Evolutionary conservation across 2,888 invertebrate species (phyloP).

Genomic region (Lymantria monacha): DNA sequence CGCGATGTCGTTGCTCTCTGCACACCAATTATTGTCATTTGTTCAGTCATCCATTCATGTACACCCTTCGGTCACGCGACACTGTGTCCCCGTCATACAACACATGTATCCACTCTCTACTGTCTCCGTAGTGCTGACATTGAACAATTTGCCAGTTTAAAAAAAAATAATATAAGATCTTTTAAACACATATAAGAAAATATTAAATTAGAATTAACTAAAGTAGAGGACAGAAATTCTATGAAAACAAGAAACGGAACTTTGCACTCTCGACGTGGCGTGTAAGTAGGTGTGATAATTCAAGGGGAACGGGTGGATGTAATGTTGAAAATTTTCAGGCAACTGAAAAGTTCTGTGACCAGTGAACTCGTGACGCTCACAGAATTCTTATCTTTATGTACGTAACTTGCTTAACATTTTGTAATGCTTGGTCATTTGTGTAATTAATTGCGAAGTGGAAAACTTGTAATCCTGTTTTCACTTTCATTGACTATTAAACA

Average conservation of each 20-base stretch:
- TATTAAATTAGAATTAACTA: conserved; percentile 26
- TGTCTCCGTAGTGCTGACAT: conserved; percentile 12
- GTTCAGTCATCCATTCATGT: conserved; percentile 54
- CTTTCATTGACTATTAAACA: background rate
- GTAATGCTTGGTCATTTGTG: conserved; percentile 3
- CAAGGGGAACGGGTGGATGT: conserved; percentile 69
- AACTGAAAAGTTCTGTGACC: conserved; percentile 59
- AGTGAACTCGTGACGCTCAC: conserved; percentile 51
- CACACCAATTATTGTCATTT: conserved; percentile 70
- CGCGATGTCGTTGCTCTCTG: conserved; percentile 52
- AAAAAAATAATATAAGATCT: conserved; percentile 11
- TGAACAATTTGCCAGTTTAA: conserved; percentile 15
- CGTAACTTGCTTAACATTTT: conserved; percentile 20
- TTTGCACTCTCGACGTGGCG: conserved; percentile 63
- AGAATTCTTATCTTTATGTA: conserved; percentile 42
- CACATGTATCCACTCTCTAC: conserved; percentile 18
- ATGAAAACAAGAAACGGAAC: conserved; percentile 71
- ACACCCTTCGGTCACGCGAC: conserved; percentile 40
- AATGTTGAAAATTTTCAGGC: conserved; percentile 71
- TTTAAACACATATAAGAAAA: conserved; percentile 15
- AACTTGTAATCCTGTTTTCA: background rate
- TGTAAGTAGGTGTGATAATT: conserved; percentile 75
- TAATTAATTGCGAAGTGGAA: conserved; percentile 5
- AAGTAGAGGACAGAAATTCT: conserved; percentile 52
- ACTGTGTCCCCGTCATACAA: conserved; percentile 21